Percentiles rank a stretch among this genome's conserved stretches.
Evolutionary conservation across 2,797 vertebrate genomes (phyloP).

Genomic region (Pseudopleuronectes americanus): DNA sequence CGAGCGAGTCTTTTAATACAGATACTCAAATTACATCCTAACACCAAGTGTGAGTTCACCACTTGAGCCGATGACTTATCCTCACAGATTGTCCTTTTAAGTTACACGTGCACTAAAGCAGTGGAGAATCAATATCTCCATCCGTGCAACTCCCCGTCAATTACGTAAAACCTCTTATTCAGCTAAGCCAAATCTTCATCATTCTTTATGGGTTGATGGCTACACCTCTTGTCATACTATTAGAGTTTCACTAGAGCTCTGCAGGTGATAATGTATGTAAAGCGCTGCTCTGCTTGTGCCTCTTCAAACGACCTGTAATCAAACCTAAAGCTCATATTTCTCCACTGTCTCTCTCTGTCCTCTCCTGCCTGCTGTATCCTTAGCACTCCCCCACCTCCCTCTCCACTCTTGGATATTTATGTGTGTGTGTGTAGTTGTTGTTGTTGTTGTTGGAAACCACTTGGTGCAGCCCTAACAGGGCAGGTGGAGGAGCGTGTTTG

Average conservation of each 20-base stretch:
- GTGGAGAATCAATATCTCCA: conserved; percentile 16
- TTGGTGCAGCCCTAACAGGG: conserved; percentile 45
- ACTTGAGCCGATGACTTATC: conserved; percentile 19
- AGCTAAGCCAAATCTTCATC: not conserved
- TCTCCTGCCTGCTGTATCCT: not conserved
- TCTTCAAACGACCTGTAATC: conserved; percentile 12
- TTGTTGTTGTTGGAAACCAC: conserved; percentile 16
- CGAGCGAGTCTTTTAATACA: conserved; percentile 16
- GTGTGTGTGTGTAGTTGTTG: conserved; percentile 15
- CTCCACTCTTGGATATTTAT: not conserved
- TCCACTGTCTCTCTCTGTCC: conserved; percentile 2
- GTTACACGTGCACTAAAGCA: conserved; percentile 23
- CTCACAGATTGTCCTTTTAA: not conserved
- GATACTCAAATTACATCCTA: conserved; percentile 18
- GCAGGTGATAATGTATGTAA: too few relatives aligned
- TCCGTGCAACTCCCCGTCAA: not conserved
- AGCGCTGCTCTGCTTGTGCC: not conserved
- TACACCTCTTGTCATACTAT: not conserved
- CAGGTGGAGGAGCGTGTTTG: conserved; percentile 65
- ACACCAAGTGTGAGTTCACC: conserved; percentile 13
- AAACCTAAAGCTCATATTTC: conserved; percentile 25
- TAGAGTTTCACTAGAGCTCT: not conserved
- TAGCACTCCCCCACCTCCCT: not conserved
- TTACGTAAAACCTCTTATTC: not conserved
- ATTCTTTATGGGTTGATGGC: not conserved